Evolutionary conservation across 2,113 vertebrate genomes (phyloP).

Genomic region (Melanotaenia duboulayi): DNA sequence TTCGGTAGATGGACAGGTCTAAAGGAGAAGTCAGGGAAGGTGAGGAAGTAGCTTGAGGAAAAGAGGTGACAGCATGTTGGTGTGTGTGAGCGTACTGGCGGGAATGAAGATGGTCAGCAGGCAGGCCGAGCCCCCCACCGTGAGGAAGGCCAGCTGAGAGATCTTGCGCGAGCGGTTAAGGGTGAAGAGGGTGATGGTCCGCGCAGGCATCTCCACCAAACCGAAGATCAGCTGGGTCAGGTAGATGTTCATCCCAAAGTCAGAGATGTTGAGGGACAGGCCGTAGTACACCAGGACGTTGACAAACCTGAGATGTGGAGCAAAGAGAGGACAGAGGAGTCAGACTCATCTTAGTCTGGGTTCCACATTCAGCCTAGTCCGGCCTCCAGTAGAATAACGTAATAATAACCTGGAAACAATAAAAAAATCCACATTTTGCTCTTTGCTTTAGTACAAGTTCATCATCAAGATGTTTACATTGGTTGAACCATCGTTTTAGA

Average conservation of each 20-base stretch:
- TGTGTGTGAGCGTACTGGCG: constrained; percentile 36
- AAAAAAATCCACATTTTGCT: no score
- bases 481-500: no score
- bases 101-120: constrained; percentile 76
- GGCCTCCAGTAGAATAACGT: no score
- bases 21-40: background rate
- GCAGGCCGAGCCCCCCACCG: constrained; percentile 74
- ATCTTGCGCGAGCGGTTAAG: constrained; percentile 74
- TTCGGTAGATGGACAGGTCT: constrained; percentile 68
- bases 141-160: constrained; percentile 73
- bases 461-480: no score
- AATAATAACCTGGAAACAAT: no score
- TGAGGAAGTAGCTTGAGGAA: background rate
- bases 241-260: constrained; percentile 85
- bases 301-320: constrained; percentile 66
- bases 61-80: background rate
- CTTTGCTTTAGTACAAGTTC: no score
- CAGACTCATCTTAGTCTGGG: background rate
- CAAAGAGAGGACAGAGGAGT: background rate
- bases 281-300: constrained; percentile 86
- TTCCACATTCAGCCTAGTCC: no score
- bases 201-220: constrained; percentile 82
- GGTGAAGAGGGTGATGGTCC: constrained; percentile 76
- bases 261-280: constrained; percentile 75
- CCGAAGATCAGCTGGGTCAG: constrained; percentile 84